A percentile compares a stretch with the other conserved stretches of the same genome.
Conservation (phyloP, 2,888 invertebrate species). For the Spicauda simplicius region DNA sequence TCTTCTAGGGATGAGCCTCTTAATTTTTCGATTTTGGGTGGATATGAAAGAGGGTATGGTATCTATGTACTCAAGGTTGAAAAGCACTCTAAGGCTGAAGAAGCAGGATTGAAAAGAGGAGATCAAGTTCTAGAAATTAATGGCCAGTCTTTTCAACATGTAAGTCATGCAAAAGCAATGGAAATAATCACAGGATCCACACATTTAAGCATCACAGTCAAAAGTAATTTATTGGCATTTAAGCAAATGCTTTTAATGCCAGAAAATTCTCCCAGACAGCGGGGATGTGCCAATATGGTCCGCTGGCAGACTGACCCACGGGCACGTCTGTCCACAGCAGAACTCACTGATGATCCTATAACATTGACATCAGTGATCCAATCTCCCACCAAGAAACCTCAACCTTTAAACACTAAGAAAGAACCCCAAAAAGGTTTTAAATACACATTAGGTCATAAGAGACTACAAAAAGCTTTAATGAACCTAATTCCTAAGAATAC, state of each 20-base stretch:
- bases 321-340: slow-evolving; percentile 92
- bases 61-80: slow-evolving; percentile 98
- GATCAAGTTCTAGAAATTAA: slow-evolving; percentile 99
- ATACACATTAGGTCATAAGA: slow-evolving; percentile 92
- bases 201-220: slow-evolving; percentile 97
- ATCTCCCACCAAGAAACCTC: slow-evolving; percentile 83
- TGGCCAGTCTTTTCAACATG: slow-evolving; percentile 97
- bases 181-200: slow-evolving; percentile 97
- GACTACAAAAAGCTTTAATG: slow-evolving; percentile 93
- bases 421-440: slow-evolving; percentile 92
- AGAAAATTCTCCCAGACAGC: slow-evolving; percentile 92
- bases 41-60: slow-evolving; percentile 95
- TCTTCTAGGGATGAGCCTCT: slow-evolving; percentile 96
- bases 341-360: slow-evolving; percentile 83
- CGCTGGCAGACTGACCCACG: slow-evolving; percentile 89
- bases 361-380: slow-evolving; percentile 79
- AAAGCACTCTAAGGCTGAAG: slow-evolving; percentile 96
- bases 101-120: slow-evolving; percentile 97
- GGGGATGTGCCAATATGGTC: slow-evolving; percentile 87
- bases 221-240: slow-evolving; percentile 96
- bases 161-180: slow-evolving; percentile 95
- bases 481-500: slow-evolving; percentile 96
- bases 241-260: slow-evolving; percentile 89
- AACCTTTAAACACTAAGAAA: slow-evolving; percentile 84
- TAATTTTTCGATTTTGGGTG: slow-evolving; percentile 97